A percentile compares a stretch with the other conserved stretches of the same genome.
Evolutionary conservation across 2,797 vertebrate genomes (phyloP).

Genomic region (Spinus olivaceus): DNA sequence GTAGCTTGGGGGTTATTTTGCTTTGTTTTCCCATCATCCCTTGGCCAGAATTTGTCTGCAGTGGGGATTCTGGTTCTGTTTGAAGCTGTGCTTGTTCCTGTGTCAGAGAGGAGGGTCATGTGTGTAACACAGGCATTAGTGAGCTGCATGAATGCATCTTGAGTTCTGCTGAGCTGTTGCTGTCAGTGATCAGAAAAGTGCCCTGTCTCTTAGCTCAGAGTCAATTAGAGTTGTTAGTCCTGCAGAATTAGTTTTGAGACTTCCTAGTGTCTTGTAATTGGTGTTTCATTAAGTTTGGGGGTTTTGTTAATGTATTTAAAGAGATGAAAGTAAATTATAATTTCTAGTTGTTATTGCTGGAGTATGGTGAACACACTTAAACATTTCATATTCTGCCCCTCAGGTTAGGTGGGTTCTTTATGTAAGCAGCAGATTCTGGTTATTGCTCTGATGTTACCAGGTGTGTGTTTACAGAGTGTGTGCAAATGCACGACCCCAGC

Average conservation of each 20-base stretch:
- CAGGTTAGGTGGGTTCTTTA: not conserved
- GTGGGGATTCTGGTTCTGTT: fast-evolving
- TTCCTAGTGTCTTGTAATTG: not conserved
- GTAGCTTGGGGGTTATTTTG: not conserved
- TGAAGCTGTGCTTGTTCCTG: not conserved
- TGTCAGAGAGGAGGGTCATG: not conserved
- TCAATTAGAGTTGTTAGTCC: not conserved
- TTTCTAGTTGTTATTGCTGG: not conserved
- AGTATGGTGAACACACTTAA: not conserved
- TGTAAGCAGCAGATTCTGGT: not conserved
- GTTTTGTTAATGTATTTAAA: not conserved
- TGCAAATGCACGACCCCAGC: not conserved
- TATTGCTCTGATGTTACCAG: not conserved
- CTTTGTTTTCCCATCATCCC: not conserved
- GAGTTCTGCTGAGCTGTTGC: not conserved
- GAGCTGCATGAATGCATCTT: not conserved
- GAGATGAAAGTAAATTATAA: fast-evolving
- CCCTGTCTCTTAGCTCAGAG: not conserved
- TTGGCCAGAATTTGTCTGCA: not conserved
- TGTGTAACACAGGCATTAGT: too few relatives aligned
- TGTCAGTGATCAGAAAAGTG: not conserved
- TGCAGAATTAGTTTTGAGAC: not conserved
- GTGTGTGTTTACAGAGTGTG: not conserved
- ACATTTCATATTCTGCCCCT: not conserved
- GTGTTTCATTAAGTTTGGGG: not conserved